Percentiles rank a stretch among this genome's conserved stretches.
phyloP scores from a whole-genome alignment of 2,888 invertebrate species.

The Rhogogaster chlorosoma region DNA sequence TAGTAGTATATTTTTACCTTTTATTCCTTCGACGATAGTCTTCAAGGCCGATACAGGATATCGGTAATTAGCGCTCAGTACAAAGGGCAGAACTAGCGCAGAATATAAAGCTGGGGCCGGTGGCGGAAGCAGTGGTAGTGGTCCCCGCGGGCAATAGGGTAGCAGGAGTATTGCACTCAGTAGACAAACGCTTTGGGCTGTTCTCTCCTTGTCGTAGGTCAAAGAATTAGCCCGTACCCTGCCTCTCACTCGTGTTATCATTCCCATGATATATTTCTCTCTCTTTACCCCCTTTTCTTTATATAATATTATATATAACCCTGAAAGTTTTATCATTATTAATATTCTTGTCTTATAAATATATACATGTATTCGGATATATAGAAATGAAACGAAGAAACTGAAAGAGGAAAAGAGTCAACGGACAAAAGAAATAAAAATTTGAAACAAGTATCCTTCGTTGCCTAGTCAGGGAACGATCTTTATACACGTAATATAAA shows the following conservation, averaged over 20 bases:
- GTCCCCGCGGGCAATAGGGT: slow-evolving; percentile 82
- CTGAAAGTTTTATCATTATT: background rate
- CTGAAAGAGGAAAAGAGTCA: no score
- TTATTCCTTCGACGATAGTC: slow-evolving; percentile 79
- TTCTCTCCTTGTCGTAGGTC: slow-evolving; percentile 84
- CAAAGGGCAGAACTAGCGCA: slow-evolving; percentile 84
- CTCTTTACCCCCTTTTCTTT: background rate
- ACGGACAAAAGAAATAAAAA: no score
- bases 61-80: slow-evolving; percentile 85
- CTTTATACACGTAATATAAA: no score
- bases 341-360: background rate
- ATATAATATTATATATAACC: background rate
- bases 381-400: background rate
- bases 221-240: slow-evolving; percentile 83
- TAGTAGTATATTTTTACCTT: slow-evolving; percentile 78
- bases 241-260: slow-evolving; percentile 86
- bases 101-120: slow-evolving; percentile 82
- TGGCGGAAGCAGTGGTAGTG: slow-evolving; percentile 83
- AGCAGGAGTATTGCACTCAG: slow-evolving; percentile 84
- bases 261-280: slow-evolving; percentile 80
- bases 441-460: no score
- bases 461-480: no score
- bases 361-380: no score
- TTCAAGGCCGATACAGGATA: slow-evolving; percentile 84
- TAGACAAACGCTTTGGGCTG: slow-evolving; percentile 86